Evolutionary conservation across 2,888 invertebrate species (phyloP).

Genomic region (Cephus spinipes): DNA sequence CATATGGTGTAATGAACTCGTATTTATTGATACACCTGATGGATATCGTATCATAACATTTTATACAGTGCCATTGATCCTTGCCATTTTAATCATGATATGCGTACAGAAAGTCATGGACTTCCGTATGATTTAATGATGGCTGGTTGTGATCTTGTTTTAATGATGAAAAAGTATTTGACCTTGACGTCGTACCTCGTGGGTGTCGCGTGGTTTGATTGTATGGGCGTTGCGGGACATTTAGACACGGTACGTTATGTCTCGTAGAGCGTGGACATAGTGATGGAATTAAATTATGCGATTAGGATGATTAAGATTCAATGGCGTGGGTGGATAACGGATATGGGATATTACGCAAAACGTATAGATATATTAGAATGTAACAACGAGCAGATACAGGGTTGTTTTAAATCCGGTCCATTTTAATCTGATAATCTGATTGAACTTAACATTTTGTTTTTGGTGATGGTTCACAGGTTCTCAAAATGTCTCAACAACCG

Average conservation of each 20-base stretch:
- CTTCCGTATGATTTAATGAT: neutral
- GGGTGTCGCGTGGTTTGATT: neutral
- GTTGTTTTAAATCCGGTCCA: neutral
- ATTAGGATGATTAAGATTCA: neutral
- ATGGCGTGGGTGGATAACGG: neutral
- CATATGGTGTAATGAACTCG: neutral
- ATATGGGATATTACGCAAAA: neutral
- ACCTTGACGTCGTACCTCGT: neutral
- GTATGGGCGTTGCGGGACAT: too few species aligned
- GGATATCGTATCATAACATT: neutral
- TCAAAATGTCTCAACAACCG: conserved; percentile 43
- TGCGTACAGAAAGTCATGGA: neutral
- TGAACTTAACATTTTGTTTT: neutral
- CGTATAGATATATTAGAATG: neutral
- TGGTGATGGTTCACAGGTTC: neutral
- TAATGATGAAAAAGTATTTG: neutral
- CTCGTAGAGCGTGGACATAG: neutral
- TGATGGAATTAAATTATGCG: neutral
- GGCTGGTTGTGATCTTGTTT: neutral
- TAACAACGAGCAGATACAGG: neutral
- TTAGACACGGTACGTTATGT: neutral
- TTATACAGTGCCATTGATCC: neutral
- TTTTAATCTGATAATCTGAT: neutral
- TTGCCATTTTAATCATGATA: neutral
- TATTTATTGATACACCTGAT: neutral